Evolutionary conservation across 1,140 invertebrate species (phyloP), one percentile per base, ranked within the genome.

Genomic region (Drosophila parabipectinata): DNA sequence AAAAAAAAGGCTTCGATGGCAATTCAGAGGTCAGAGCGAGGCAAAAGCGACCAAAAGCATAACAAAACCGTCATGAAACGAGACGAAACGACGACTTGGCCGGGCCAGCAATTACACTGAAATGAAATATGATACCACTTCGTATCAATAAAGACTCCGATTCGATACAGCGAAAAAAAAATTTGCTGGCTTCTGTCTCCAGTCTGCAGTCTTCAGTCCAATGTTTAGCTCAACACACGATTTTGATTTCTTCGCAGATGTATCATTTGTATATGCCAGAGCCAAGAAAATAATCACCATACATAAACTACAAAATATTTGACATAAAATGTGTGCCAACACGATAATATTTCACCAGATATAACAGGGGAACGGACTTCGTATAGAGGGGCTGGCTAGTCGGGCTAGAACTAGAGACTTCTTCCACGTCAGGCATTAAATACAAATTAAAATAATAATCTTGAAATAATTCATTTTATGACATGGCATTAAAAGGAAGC

Each of bases 21-120:
- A 41, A 58, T 59, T 63, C 66, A 69, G 66, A 69, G 66, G 66
- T 69, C 66, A 69, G 51, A 69, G 66, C 66, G 51, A 69, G 63
- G 66, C 66, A 69, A 69, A 58, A 68, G 64, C 48, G 50, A 67
- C 64, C 62, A 67, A 68, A 55, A 69, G 63, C 62, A 66, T 66
- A 66, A 66, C 63, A 63, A 63, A 67, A 63, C 63, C 63, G 32
- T 63, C 45, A 56, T 55, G 66, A 68, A 56, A 69, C 66, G 63
- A 69, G 66, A 69, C 66, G 66, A 67, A 48, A 67, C 66, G 66
- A 37, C 61, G 54, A 30, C 50, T 67, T 45, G 21, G 21, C 32
- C 14, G 45, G 45, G 32, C 53, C 18, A 18, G 18, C 28, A 21
- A 24, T 24, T 67, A 67, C 63, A 67, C 63, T 67, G 63, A 62